Base-by-base conservation (phyloP, 2,797 vertebrate species). In the Etheostoma nigrum region DNA sequence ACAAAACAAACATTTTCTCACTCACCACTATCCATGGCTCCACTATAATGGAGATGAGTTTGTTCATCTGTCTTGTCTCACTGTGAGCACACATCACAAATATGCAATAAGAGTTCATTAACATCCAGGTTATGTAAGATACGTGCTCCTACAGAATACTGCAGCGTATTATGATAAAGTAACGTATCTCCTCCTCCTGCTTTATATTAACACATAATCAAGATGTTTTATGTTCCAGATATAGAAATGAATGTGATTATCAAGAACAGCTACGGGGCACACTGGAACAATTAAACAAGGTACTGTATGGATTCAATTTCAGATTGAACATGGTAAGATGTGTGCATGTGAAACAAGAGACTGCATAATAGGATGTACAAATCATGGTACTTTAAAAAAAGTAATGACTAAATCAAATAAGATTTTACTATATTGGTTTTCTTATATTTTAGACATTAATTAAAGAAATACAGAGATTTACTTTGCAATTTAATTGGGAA, bases 271-370 rank as follows among this genome's bases (percentile, higher is more conserved):
- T 97, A 0, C 95, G 96, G 78, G 91, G 93, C 30, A 97, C 94
- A 16, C 95, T 99, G 86, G 97, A 97, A 65, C 94, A 96, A n/a
- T 95, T 99, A 66, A 99, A 98, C 84, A 99, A 98, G 93, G 93
- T 94, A 89, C 10, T 27, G 62, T 67, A 53, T 11, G 36, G 36
- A 40, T 40, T 40, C 2, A 12, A 40, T 40, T 40, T 40, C 10
- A 40, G 2, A 3, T 40, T 40, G 36, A 40, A 12, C 27, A 33
- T 16, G 8, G 6, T 44, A 30, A 23, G 47, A 15, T 14, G 1
- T 55, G 1, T 21, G 18, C 25, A 33, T 21, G 5, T 61, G 30
- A 47, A 64, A 51, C 6, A 30, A 42, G 19, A 42, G 1, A 42
- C 4, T 18, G 15, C 5, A 7, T 40, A 4, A 40, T 2, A 23